Base-by-base conservation (phyloP, 2,888 invertebrate species). In the Mechanitis messenoides region DNA sequence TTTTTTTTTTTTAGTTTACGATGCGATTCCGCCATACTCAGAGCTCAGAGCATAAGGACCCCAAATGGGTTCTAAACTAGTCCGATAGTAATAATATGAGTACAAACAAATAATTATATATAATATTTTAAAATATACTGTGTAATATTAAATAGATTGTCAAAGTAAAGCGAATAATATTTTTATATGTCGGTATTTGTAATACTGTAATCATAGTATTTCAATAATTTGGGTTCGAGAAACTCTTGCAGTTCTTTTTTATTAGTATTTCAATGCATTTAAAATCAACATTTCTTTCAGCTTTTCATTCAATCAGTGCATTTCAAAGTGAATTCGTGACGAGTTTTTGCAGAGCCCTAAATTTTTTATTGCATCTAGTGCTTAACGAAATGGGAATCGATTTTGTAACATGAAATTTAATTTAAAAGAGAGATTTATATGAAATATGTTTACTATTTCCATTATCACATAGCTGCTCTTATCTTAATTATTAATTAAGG, bases 291-390 rank as follows among this genome's bases (percentile, higher is more conserved):
- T 28, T 50, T 50, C 50, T 50, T 31, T 50, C 50, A 50, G 50
- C 50, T 31, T 50, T 50, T 50, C 50, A 50, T 50, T 50, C 50
- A 50, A 50, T 50, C 7, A 50, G 50, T 31, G 50, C 31, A 31
- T 31, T 50, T 50, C 50, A 50, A 50, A 50, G 50, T 50, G 50
- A 50, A 50, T 50, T 50, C 50, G 50, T 50, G 31, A 50, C 50
- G 50, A 50, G 50, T 50, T 50, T 50, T 6, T 50, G 31, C 31
- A 5, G 50, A 50, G 50, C 50, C 50, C 50, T 50, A 31, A 28
- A 31, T 50, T 50, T 50, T 50, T 50, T 50, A 31, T 50, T 50
- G 50, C 50, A 50, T 50, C 50, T 50, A 31, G 11, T 31, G 50
- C 50, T 50, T 50, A 28, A 50, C 50, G 50, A 50, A 50, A 50